Percentiles rank a stretch among this genome's conserved stretches.
These are phyloP conservation scores for Pomatorhinus ruficollis DNA, from an alignment of 2,113 vertebrate species.

Conservation along the genomic window DNA sequence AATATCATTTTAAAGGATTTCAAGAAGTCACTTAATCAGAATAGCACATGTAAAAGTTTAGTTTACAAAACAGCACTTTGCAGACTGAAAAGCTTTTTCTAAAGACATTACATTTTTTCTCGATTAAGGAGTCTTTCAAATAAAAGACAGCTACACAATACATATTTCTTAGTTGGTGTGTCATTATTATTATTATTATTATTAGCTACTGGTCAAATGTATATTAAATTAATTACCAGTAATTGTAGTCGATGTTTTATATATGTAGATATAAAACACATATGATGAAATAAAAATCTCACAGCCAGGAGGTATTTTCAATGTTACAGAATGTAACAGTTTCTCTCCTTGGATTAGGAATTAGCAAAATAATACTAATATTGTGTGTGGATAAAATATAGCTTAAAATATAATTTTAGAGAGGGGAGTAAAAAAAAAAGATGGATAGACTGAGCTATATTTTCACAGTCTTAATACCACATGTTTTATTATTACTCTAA, in stretches of 20 bases:
- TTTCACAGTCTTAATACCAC: neutral
- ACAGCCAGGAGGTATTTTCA: neutral
- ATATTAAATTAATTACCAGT: neutral
- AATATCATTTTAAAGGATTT: conserved; percentile 31
- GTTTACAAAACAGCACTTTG: conserved; percentile 39
- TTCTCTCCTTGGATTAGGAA: neutral
- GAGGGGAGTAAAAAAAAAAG: neutral
- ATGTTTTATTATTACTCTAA: neutral
- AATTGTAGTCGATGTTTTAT: neutral
- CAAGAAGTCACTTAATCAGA: neutral
- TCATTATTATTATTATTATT: conserved; percentile 37
- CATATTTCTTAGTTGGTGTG: neutral
- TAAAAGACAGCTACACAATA: neutral
- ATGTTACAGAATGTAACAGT: neutral
- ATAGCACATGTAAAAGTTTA: conserved; percentile 24
- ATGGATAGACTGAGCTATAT: neutral
- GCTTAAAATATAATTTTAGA: neutral
- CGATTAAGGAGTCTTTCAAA: conserved; percentile 31
- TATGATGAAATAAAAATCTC: neutral
- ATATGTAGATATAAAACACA: neutral
- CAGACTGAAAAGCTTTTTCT: neutral
- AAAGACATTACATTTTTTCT: neutral
- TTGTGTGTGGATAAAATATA: neutral
- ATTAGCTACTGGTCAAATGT: conserved; percentile 6
- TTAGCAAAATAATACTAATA: conserved; percentile 14